Evolutionary conservation across 2,888 invertebrate species (phyloP).

Genomic region (Deroplatys truncata): DNA sequence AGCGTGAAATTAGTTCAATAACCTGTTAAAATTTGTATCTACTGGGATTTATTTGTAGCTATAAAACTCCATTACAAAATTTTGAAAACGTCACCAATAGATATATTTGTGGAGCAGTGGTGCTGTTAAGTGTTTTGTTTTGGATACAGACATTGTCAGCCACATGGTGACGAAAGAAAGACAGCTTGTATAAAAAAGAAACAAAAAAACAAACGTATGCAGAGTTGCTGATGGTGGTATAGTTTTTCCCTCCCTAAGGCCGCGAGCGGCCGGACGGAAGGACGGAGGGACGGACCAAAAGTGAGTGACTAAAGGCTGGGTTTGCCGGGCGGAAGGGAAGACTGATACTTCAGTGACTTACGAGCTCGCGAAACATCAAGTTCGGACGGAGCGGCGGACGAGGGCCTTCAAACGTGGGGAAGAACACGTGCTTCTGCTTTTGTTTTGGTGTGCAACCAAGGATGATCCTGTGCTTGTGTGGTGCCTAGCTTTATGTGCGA

Average conservation of each 20-base stretch:
- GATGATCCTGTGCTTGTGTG: background rate
- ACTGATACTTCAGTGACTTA: slow-evolving; percentile 6
- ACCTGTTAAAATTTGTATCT: no score
- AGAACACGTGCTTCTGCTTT: background rate
- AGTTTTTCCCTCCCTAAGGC: background rate
- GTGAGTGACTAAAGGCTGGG: slow-evolving; percentile 5
- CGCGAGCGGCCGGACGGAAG: background rate
- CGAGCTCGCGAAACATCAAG: background rate
- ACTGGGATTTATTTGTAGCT: no score
- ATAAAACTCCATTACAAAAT: no score
- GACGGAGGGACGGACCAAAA: background rate
- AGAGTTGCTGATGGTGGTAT: background rate
- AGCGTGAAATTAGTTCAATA: no score
- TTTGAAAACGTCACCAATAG: no score
- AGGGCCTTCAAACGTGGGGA: background rate
- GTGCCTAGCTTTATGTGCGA: background rate
- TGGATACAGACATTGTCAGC: no score
- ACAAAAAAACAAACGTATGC: no score
- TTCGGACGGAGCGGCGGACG: background rate
- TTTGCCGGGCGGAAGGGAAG: background rate
- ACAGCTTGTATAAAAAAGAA: no score
- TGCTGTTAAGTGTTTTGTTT: no score
- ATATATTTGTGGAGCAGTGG: no score
- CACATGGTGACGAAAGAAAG: no score
- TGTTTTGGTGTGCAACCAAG: background rate